Evolutionary conservation across 1,140 invertebrate genomes (phyloP), one percentile per base, ranked within the genome.

Genomic region (Drosophila quadrilineata): DNA sequence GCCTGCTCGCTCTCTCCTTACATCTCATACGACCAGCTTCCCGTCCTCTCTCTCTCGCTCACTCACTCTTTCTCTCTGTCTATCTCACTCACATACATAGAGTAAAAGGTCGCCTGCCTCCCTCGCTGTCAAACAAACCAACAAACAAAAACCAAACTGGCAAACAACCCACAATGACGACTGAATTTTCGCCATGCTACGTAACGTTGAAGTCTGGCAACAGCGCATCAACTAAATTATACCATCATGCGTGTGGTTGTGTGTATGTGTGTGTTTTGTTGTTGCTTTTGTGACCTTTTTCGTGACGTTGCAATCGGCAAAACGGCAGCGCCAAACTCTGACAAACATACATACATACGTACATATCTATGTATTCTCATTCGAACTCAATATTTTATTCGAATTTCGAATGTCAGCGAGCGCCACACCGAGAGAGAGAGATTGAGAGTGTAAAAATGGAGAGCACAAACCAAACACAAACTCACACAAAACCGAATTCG

Each of bases 371-470:
- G n/a, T n/a, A 70, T 57, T 66, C 40, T 50, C 26, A 63, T 82
- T 82, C 76, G 76, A 80, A 80, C 76, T 82, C 59, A 82, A 75
- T 80, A 80, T 80, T 80, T 72, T 82, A 80, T 80, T 80, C 76
- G 76, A 80, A 80, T 59, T 80, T 72, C 76, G 71, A 82, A 75
- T 64, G 53, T 19, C 54, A 72, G 62, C 12, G 33, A 24, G 40
- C n/a, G 22, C 33, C 16, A 19, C 16, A n/a, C 3, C 10, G 8
- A n/a, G 26, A 35, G 46, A 6, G 19, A 31, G 28, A 10, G 46
- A 33, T 17, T 6, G 21, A 16, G 26, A 40, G 36, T 4, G 14
- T 10, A n/a, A 4, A 45, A 9, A 14, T 49, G 12, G 62, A 67
- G 58, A 59, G 26, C 43, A 3, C n/a, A n/a, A n/a, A n/a, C n/a